Base-by-base conservation (phyloP, 1,140 invertebrate genomes). In the Proctacanthus coquilletti region DNA sequence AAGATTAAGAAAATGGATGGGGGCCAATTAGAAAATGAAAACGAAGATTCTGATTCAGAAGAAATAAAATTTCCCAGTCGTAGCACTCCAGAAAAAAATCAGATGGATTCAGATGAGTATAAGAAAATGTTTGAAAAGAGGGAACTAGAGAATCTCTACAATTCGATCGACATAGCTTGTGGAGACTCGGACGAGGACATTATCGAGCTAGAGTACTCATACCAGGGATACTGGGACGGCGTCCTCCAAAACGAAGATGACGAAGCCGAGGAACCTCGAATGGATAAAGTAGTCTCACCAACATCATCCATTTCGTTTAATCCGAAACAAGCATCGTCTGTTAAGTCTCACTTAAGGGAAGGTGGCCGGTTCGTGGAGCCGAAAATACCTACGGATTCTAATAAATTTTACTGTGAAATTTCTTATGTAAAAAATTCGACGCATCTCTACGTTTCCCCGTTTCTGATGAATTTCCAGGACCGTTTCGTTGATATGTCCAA, bases 321-420 rank as follows among this genome's bases (percentile, higher is more conserved):
- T 23, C 55, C 55, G 0, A 5, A 46, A 27, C 48, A 53, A 14
- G 44, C 52, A 1, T 57, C 52, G 0, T 47, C 55, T 6, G 42
- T 42, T 2, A 39, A 44, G 11, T 51, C 51, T 0, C 40, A 44
- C 15, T 42, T 42, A 10, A 41, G 38, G 15, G 41, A 34, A 5
- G 36, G 42, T n/a, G 44, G 25, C 21, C 21, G 31, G n/a, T 49
- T 57, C 5, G 49, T 49, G 29, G 21, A 40, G 3, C 49, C 44
- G 5, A 38, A 34, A 23, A 27, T 58, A n/a, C 55, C 55, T 5
- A n/a, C 18, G 1, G 52, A 48, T 8, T 44, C 52, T 0, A 45
- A 42, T 10, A 17, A 43, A 1, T 58, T 58, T 30, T 10, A 38
- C 25, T 57, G 55, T 34, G 38, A 32, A 3, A 41, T 58, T 14